Conservation (phyloP, 2,888 invertebrate genomes). For the Gymnocheta viridis region DNA sequence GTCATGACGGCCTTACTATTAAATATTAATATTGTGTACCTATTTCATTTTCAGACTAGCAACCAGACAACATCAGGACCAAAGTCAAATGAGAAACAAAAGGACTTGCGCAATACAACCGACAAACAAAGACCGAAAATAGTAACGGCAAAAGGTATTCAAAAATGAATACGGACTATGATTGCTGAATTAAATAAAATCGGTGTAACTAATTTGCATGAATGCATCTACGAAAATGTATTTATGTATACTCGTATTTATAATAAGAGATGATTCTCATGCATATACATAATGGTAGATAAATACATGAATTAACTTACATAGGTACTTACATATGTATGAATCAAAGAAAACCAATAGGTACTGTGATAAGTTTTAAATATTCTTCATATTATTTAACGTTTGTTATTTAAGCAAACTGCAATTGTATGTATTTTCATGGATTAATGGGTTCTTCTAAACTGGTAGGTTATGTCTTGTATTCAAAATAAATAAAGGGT, state of each 20-base stretch:
- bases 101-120: slow-evolving; percentile 4
- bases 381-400: slow-evolving; percentile 31
- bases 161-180: slow-evolving; percentile 35
- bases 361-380: slow-evolving; percentile 49
- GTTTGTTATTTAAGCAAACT: slow-evolving; percentile 14
- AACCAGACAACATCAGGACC: slow-evolving; percentile 72
- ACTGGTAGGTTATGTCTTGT: slow-evolving; percentile 39
- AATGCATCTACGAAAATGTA: neutral
- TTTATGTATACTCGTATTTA: neutral
- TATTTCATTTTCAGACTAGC: slow-evolving; percentile 73
- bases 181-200: neutral
- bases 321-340: neutral
- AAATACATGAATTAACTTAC: neutral
- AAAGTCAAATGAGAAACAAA: too few relatives aligned
- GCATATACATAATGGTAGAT: neutral
- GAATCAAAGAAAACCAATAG: slow-evolving; percentile 25
- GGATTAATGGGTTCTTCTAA: slow-evolving; percentile 46
- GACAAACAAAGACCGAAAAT: slow-evolving; percentile 1
- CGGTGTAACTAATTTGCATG: neutral
- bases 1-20: neutral
- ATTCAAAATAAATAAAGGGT: slow-evolving; percentile 35
- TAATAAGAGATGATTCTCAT: slow-evolving; percentile 1
- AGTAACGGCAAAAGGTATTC: slow-evolving; percentile 38
- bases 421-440: slow-evolving; percentile 32
- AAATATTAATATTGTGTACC: slow-evolving; percentile 53